Percentiles rank a stretch among this genome's conserved stretches.
phyloP scores from a whole-genome alignment of 2,797 vertebrate genomes.

The Poeciliopsis gracilis region DNA sequence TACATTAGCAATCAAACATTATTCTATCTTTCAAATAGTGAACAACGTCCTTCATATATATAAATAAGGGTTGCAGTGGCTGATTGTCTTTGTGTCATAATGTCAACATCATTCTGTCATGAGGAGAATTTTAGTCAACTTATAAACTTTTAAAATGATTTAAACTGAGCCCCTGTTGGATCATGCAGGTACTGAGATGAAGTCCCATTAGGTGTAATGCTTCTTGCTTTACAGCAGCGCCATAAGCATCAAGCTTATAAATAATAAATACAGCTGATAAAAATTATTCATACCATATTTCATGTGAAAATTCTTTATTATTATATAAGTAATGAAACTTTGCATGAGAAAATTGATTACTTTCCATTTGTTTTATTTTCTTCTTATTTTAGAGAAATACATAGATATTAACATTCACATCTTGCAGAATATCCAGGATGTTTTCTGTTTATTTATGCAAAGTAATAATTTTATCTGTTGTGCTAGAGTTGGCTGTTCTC shows the following conservation, averaged over 20 bases:
- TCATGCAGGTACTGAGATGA: background rate
- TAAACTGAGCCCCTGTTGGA: background rate
- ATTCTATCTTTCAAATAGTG: background rate
- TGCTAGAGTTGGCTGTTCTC: background rate
- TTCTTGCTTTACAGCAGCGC: background rate
- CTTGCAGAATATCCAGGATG: background rate
- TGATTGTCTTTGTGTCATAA: background rate
- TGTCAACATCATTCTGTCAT: background rate
- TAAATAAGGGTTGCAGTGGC: background rate
- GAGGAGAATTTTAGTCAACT: background rate
- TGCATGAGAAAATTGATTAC: background rate
- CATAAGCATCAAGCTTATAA: background rate
- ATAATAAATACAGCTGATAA: background rate
- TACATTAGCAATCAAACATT: background rate
- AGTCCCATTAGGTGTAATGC: background rate
- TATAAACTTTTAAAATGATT: background rate
- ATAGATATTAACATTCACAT: background rate
- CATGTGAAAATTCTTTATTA: background rate
- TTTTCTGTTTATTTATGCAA: background rate
- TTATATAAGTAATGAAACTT: background rate
- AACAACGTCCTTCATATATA: background rate
- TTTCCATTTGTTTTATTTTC: background rate
- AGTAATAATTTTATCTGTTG: background rate
- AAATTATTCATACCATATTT: background rate
- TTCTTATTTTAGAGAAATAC: background rate